Conservation (phyloP, 2,797 vertebrate species). For the Tenualosa thibaudeaui region DNA sequence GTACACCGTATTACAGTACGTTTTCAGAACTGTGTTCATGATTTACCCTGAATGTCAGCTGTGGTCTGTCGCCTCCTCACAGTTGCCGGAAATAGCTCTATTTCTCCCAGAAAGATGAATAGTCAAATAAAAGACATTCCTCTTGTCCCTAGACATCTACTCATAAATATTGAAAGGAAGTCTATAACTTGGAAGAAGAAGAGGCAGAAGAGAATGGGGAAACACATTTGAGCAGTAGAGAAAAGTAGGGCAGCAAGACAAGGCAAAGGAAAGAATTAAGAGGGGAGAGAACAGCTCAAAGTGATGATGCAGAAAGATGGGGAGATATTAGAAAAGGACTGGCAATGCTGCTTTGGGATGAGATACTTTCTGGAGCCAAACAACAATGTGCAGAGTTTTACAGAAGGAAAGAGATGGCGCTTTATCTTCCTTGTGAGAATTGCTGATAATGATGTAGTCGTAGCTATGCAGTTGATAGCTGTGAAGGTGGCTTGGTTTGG, state of each 20-base stretch:
- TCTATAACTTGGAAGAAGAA: constrained; percentile 52
- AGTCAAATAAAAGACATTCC: constrained; percentile 46
- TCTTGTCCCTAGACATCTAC: constrained; percentile 49
- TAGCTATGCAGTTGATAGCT: neutral
- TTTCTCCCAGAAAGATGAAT: constrained; percentile 45
- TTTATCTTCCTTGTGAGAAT: neutral
- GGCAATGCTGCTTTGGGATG: neutral
- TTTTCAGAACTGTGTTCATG: constrained; percentile 12
- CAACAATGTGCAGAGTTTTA: neutral
- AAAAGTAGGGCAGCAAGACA: constrained; percentile 54
- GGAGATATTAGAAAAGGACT: constrained; percentile 25
- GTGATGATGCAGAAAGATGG: constrained; percentile 51
- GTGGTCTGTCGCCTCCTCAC: constrained; percentile 33
- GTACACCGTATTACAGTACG: neutral
- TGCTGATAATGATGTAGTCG: neutral
- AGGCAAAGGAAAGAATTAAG: constrained; percentile 24
- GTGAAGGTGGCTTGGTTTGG: neutral
- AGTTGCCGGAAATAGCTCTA: constrained; percentile 45
- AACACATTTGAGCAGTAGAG: constrained; percentile 45
- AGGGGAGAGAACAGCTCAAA: constrained; percentile 45
- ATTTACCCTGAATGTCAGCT: constrained; percentile 28
- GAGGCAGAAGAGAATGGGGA: constrained; percentile 36
- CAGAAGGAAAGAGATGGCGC: neutral
- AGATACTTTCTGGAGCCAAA: neutral
- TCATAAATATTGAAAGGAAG: constrained; percentile 58